These are phyloP conservation scores for Meandrusa payeni DNA, from an alignment of 2,888 invertebrate species.

Conservation along the genomic window DNA sequence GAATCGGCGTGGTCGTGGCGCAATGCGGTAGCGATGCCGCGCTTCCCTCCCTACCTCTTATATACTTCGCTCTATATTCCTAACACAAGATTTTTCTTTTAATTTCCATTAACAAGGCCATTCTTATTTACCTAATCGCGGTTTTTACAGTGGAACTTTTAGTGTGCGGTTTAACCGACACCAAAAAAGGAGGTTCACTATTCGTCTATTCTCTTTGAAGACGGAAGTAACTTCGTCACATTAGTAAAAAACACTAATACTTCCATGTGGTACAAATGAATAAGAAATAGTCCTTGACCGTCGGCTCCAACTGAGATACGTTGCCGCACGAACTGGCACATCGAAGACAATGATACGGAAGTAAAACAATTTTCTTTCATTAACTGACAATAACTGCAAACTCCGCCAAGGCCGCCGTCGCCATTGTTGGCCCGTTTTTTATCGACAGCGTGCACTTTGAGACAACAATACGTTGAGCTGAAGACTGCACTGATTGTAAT, in stretches of 20 bases:
- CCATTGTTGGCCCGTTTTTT: slow-evolving; percentile 14
- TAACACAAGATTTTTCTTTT: no score
- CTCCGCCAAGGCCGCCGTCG: slow-evolving; percentile 7
- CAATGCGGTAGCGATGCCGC: slow-evolving; percentile 13
- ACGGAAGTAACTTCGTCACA: no score
- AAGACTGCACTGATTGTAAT: no score
- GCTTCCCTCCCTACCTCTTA: background rate
- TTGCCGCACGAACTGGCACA: background rate
- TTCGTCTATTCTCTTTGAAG: no score
- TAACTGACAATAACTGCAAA: background rate
- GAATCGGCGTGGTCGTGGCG: slow-evolving; percentile 9
- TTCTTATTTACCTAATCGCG: no score
- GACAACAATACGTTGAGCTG: slow-evolving; percentile 4
- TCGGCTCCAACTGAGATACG: background rate
- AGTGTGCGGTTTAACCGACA: no score
- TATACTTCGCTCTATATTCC: background rate
- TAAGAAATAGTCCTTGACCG: no score
- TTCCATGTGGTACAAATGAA: no score
- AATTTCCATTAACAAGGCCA: no score
- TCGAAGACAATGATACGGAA: slow-evolving; percentile 16
- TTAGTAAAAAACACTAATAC: no score
- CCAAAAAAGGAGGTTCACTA: no score
- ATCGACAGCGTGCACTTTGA: slow-evolving; percentile 10
- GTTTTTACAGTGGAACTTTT: no score
- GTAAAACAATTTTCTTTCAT: slow-evolving; percentile 7